Evolutionary conservation across 2,888 invertebrate genomes (phyloP).

Genomic region (Deilephila elpenor): DNA sequence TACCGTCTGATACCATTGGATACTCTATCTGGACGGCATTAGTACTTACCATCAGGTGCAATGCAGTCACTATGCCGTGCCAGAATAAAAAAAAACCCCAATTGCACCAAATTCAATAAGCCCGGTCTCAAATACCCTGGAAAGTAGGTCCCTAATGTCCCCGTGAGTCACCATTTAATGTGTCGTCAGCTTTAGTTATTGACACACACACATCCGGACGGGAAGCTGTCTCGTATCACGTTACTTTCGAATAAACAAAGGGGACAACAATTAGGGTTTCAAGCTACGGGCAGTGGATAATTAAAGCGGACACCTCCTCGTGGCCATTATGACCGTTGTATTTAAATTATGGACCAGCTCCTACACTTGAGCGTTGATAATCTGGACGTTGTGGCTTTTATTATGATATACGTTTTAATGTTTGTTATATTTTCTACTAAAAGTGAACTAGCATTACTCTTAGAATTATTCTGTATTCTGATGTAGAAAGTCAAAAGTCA

Average conservation of each 20-base stretch:
- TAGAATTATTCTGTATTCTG: too few species aligned
- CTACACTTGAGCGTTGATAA: background rate
- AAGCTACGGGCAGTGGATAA: conserved; percentile 61
- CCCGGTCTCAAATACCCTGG: background rate
- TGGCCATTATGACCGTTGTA: conserved; percentile 36
- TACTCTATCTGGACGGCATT: too few species aligned
- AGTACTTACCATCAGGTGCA: too few species aligned
- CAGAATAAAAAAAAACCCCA: background rate
- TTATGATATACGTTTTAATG: too few species aligned
- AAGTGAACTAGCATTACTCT: too few species aligned
- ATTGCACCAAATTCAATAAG: background rate
- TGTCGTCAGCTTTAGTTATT: conserved; percentile 74
- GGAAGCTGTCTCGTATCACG: conserved; percentile 68
- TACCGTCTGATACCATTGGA: too few species aligned
- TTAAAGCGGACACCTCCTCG: conserved; percentile 45
- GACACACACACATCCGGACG: conserved; percentile 79
- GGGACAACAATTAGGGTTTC: conserved; percentile 72
- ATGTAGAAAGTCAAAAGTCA: too few species aligned
- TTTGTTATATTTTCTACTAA: too few species aligned
- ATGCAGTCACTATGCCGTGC: too few species aligned
- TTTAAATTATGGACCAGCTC: conserved; percentile 23
- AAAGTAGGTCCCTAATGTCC: conserved; percentile 19
- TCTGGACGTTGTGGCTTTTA: background rate
- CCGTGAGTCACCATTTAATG: conserved; percentile 74
- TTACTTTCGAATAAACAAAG: conserved; percentile 79